Evolutionary conservation across 2,113 vertebrate species (phyloP), one percentile per base, ranked within the genome.

Genomic region (Hirundichthys speculiger): DNA sequence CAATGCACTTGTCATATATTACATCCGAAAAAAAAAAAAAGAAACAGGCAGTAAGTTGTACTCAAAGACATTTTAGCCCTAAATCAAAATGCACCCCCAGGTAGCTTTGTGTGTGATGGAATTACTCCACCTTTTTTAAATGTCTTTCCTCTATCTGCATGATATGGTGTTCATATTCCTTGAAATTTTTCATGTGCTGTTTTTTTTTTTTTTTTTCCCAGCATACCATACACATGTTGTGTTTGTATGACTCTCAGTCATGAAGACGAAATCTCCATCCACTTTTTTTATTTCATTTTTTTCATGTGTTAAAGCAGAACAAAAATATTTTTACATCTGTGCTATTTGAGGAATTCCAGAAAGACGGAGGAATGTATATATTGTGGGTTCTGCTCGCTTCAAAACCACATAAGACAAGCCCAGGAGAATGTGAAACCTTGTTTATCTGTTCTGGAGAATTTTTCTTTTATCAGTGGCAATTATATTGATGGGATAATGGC

Each of bases 391-490:
- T 45, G 52, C 27, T 58, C 19, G 20, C 45, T 46, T 43, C 19
- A 51, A 14, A 67, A 38, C 38, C 69, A 68, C 58, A 55, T 66
- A 30, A 73, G n/a, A 64, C 63, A 64, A 61, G 2, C 19, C 45
- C 13, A 53, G 42, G 76, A 70, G 46, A 48, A 68, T 46, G 9
- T 40, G 39, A 59, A 16, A 10, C 16, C 18, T 24, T 15, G 18
- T 22, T 53, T 27, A 34, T 30, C 20, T 53, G 2, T 2, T 1
- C 6, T 18, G 5, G 16, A 34, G 25, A 5, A 4, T n/a, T 41
- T 40, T 11, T n/a, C 13, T n/a, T 25, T 14, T 34, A 34, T 27
- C 24, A n/a, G 0, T 39, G 14, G 18, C 27, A 42, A 60, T 74
- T 14, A 53, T 64, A 47, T 21, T 59, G 21, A 75, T 78, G 57